Base-by-base conservation (phyloP, 35 echinoderm and acorn worm genomes). In the Lytechinus variegatus region DNA sequence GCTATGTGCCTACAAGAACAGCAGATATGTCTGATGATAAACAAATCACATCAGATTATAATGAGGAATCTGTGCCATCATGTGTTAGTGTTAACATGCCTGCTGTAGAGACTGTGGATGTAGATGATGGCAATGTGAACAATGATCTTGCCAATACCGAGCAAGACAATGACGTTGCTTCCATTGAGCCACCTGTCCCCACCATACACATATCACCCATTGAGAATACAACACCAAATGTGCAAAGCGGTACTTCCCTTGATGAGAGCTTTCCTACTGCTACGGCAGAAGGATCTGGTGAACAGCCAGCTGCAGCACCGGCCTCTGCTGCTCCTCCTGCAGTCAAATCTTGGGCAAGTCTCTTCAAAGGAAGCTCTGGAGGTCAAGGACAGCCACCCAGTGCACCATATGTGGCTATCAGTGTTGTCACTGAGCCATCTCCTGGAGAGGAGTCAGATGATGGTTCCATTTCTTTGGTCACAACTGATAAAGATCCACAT, bases 401-500 rank as follows among this genome's bases (percentile, higher is more conserved):
- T 14, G 6, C 54, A 21, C 92, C 92, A 2, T 57, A 27, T 11
- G 52, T 57, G 53, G 92, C 92, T 28, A 90, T 90, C 52, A 90
- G 88, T 90, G 88, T 90, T 52, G 12, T 33, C 27, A 14, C 92
- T 28, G 53, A 55, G 4, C 55, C 92, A 19, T 55, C 11, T 56
- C 52, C 52, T 57, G 53, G 16, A 27, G 92, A 93, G 52, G 53
- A 9, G 55, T 11, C 28, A 28, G 92, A 93, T 93, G 92, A 93
- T 13, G 53, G 19, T 3, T 27, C 92, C 11, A 54, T 93, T 9
- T 54, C 92, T 93, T 27, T 93, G 28, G 97, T 98, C 7, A 87
- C 97, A 16, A 56, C 90, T 11, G 95, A 98, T 91, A 96, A 98
- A 52, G 96, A 97, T 93, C 96, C 96, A n/a, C 56, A 95, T 71